A percentile compares a stretch with the other conserved stretches of the same genome.
Conservation (phyloP, 2,888 invertebrate genomes). For the Parnassius orleans region DNA sequence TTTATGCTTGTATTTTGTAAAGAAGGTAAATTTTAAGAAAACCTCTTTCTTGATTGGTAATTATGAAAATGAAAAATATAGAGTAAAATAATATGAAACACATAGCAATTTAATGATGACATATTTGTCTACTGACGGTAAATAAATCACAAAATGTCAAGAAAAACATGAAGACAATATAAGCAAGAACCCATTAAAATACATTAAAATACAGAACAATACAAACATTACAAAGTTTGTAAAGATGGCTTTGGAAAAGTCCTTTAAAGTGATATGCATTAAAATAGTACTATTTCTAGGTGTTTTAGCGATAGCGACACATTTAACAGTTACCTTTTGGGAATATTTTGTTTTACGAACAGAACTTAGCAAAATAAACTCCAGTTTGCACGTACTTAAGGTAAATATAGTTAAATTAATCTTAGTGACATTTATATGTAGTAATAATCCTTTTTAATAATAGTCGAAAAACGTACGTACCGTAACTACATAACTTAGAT, state of each 20-base stretch:
- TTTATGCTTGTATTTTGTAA: too few relatives aligned
- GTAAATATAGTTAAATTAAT: conserved; percentile 36
- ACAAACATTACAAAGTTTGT: background rate
- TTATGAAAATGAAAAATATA: too few relatives aligned
- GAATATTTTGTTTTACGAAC: conserved; percentile 53
- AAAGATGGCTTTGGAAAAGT: conserved; percentile 47
- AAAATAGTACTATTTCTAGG: conserved; percentile 51
- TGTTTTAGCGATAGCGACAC: conserved; percentile 50
- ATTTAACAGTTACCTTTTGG: conserved; percentile 57
- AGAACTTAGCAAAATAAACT: conserved; percentile 54
- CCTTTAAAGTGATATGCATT: conserved; percentile 41
- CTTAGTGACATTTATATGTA: background rate
- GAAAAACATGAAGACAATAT: background rate
- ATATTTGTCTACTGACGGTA: too few relatives aligned
- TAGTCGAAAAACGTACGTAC: too few relatives aligned
- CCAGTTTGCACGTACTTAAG: conserved; percentile 51
- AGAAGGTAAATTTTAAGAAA: too few relatives aligned
- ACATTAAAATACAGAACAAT: conserved; percentile 2
- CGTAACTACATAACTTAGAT: too few relatives aligned
- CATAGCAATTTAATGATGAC: too few relatives aligned
- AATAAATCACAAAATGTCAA: conserved; percentile 12
- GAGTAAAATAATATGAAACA: too few relatives aligned
- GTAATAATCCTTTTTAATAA: too few relatives aligned
- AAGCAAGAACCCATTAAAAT: background rate
- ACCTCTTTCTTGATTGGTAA: too few relatives aligned